Percentiles rank a stretch among this genome's conserved stretches.
Conservation (phyloP, 2,888 invertebrate species). For the Nebria salina region DNA sequence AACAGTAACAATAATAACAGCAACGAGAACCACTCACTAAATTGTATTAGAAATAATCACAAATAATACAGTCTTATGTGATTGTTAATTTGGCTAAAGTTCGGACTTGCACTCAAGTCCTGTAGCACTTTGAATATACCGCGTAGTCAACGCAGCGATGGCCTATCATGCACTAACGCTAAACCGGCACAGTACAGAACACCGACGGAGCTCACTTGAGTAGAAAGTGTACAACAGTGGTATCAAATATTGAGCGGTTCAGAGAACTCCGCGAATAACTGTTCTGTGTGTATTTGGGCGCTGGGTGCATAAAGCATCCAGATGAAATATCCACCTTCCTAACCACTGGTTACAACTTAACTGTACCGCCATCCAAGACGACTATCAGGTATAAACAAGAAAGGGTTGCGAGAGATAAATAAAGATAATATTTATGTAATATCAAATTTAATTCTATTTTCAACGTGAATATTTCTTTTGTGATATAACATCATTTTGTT, state of each 20-base stretch:
- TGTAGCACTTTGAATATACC: conserved; percentile 19
- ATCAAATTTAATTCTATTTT: not conserved
- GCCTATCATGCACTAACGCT: conserved; percentile 33
- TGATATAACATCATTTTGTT: no score
- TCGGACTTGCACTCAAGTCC: not conserved
- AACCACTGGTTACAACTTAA: not conserved
- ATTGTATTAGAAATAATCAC: not conserved
- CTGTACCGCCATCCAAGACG: not conserved
- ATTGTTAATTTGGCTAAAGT: not conserved
- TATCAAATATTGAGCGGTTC: conserved; percentile 41
- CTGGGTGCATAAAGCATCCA: not conserved
- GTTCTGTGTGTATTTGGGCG: conserved; percentile 9
- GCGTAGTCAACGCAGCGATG: conserved; percentile 20
- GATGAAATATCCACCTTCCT: not conserved
- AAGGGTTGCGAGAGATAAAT: not conserved
- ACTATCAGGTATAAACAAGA: not conserved
- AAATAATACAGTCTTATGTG: not conserved
- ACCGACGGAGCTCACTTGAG: conserved; percentile 10
- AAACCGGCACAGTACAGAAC: conserved; percentile 12
- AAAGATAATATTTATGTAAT: not conserved
- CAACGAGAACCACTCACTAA: not conserved
- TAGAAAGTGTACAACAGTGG: conserved; percentile 38
- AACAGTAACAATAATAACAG: not conserved
- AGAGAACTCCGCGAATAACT: conserved; percentile 16
- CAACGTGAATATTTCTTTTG: not conserved